Base-by-base conservation (phyloP, 2,797 vertebrate species). In the Rhyacichthys aspro region DNA sequence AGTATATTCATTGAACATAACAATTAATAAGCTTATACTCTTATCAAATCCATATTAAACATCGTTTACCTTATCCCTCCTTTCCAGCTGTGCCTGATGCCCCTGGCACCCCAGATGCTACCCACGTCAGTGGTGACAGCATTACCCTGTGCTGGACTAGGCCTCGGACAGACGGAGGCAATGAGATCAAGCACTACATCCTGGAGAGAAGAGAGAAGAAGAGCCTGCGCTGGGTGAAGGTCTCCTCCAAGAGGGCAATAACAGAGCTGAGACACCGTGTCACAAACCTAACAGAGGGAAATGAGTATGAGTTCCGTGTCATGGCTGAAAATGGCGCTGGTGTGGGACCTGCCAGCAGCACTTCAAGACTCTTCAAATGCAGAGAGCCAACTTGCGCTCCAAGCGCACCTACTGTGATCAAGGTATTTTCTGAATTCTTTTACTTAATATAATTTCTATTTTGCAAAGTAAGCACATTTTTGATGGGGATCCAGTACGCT, bases 151-250 rank as follows among this genome's bases (percentile, higher is more conserved):
- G 95, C 59, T 99, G 98, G 98, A 89, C 94, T 66, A 94, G 98
- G 79, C 97, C 98, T 64, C 91, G 92, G 74, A 91, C 94, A 43
- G 96, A 99, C 66, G 98, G 98, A 47, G 97, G 98, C 76, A 98
- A 94, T 4, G 98, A 99, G 85, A 99, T 99, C 74, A 95, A 96
- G 39, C 94, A 96, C 3, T 99, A 99, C 63, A 96, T 99, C 83
- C 91, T 99, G 36, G 98, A 99, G 88, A 95, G 97, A 57, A 93
- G 97, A 87, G 98, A 99, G 88, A 99, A 98, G 86, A 99, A 98
- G 89, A 99, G 98, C 68, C 90, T 97, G 50, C 90, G 89, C 54
- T 99, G 98, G 98, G 88, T 99, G 33, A 99, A 97, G 87, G 97
- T 99, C 47, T 94, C 92, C 55, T 95, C 96, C 71, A 99, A 99